phyloP scores from a whole-genome alignment of 2,113 vertebrate species.

The Zingel zingel region DNA sequence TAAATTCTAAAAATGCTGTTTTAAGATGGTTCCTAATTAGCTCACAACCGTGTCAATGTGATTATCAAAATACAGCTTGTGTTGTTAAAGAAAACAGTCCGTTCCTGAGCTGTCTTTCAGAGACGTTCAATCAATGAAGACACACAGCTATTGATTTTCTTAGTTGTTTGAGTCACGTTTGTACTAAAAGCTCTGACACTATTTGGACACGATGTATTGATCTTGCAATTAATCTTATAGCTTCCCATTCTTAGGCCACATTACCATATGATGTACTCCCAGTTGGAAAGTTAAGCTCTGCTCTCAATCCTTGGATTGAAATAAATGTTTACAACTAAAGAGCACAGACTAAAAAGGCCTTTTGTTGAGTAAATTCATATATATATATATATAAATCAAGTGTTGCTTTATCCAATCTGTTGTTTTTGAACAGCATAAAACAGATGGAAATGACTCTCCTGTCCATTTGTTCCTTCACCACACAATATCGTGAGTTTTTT shows the following conservation, averaged over 20 bases:
- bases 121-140: conserved; percentile 36
- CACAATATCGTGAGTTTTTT: not conserved
- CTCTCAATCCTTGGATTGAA: not conserved
- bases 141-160: conserved; percentile 32
- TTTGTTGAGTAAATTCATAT: no score
- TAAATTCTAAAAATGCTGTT: not conserved
- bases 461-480: not conserved
- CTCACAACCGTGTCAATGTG: not conserved
- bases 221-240: not conserved
- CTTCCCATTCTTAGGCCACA: not conserved
- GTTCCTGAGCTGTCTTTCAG: not conserved
- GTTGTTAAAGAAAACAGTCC: not conserved
- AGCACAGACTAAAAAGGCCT: not conserved
- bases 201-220: conserved; percentile 9
- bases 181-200: conserved; percentile 15
- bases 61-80: not conserved
- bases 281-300: not conserved
- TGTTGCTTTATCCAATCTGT: not conserved
- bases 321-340: not conserved
- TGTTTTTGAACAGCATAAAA: not conserved
- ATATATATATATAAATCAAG: not conserved
- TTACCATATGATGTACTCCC: not conserved
- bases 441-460: no score
- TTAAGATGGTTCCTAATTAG: not conserved
- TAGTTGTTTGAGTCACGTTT: conserved; percentile 3